A percentile compares a stretch with the other conserved stretches of the same genome.
Conservation (phyloP, 2,797 vertebrate species). For the Vireo griseus region DNA sequence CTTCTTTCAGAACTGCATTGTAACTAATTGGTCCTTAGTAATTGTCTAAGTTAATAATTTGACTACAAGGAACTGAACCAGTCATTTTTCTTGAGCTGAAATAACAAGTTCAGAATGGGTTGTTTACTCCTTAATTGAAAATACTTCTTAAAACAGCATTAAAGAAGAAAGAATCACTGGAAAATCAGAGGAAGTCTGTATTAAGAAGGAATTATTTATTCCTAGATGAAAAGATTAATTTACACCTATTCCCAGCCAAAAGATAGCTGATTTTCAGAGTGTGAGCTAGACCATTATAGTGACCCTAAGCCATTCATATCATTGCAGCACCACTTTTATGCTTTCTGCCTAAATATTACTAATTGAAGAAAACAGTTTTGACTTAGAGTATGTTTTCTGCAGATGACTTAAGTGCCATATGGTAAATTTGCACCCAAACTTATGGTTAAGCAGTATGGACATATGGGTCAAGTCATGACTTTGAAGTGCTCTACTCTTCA, state of each 20-base stretch:
- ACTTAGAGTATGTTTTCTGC: neutral
- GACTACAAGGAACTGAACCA: neutral
- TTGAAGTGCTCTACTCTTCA: neutral
- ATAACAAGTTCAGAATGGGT: neutral
- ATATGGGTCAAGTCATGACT: neutral
- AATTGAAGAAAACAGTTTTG: neutral
- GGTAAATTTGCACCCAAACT: neutral
- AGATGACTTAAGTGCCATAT: neutral
- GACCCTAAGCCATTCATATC: neutral
- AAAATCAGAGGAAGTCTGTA: neutral
- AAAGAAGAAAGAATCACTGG: neutral
- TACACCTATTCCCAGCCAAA: neutral
- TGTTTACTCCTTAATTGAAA: neutral
- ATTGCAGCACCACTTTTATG: neutral
- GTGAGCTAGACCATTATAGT: neutral
- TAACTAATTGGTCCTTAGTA: neutral
- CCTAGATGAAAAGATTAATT: neutral
- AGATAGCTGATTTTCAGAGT: neutral
- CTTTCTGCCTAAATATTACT: neutral
- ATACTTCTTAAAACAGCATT: neutral
- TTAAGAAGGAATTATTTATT: slow-evolving; percentile 1
- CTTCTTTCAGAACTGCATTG: neutral
- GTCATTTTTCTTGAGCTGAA: neutral
- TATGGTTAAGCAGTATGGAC: neutral
- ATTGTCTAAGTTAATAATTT: neutral